A percentile compares a stretch with the other conserved stretches of the same genome.
phyloP scores from a whole-genome alignment of 2,888 invertebrate species.

The Aethes cnicana region DNA sequence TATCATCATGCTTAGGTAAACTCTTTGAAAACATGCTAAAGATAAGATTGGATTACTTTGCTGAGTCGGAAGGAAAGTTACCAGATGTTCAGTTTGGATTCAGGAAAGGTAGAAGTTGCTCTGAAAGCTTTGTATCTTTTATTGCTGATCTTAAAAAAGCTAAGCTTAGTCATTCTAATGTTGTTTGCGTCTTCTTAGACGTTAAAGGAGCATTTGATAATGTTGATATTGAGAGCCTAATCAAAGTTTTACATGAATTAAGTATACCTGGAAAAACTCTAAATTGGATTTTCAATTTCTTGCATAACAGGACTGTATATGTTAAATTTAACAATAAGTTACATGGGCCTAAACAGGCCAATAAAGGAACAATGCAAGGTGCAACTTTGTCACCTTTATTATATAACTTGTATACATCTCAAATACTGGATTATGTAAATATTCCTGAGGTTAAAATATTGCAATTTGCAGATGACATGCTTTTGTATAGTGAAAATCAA shows the following conservation, averaged over 20 bases:
- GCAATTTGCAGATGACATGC: too few species aligned
- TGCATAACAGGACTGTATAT: conserved; percentile 28
- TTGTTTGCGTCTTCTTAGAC: conserved; percentile 29
- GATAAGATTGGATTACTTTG: conserved; percentile 31
- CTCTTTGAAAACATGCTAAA: conserved; percentile 34
- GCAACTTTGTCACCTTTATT: conserved; percentile 1
- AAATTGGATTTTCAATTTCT: conserved; percentile 31
- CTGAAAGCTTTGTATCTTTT: conserved; percentile 31
- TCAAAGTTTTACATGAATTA: conserved; percentile 1
- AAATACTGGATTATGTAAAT: too few species aligned
- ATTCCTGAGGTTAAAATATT: too few species aligned
- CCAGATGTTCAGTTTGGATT: conserved; percentile 29
- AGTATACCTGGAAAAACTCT: conserved; percentile 17
- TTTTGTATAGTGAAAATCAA: too few species aligned
- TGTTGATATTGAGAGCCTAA: conserved; percentile 11
- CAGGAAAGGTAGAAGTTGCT: conserved; percentile 25
- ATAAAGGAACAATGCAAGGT: conserved; percentile 33
- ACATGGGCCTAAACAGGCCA: conserved; percentile 24
- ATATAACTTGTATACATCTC: too few species aligned
- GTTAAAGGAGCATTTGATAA: conserved; percentile 36
- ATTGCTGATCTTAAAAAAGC: conserved; percentile 23
- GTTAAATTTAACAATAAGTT: conserved; percentile 34
- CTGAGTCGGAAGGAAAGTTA: conserved; percentile 24
- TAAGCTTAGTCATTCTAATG: neutral
- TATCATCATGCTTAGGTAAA: conserved; percentile 34